Evolutionary conservation across 2,797 vertebrate genomes (phyloP).

Genomic region (Avahi laniger): DNA sequence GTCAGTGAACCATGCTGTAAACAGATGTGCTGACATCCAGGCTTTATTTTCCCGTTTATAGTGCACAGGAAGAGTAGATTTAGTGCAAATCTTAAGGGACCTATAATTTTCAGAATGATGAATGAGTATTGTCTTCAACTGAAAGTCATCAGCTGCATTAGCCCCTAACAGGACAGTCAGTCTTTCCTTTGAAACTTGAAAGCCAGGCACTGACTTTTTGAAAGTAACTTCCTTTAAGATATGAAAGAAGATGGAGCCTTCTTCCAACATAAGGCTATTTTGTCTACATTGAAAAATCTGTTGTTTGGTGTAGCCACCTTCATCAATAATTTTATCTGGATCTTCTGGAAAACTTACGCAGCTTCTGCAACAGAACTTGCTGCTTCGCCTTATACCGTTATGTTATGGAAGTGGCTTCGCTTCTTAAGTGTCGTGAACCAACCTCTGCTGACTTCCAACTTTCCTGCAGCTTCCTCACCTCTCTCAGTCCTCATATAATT

Average conservation of each 20-base stretch:
- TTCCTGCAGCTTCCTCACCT: neutral
- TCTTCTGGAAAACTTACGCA: neutral
- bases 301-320: neutral
- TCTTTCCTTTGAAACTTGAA: neutral
- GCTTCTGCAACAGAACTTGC: neutral
- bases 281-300: neutral
- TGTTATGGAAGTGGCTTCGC: neutral
- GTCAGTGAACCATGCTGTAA: neutral
- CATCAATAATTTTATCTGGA: neutral
- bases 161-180: neutral
- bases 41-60: neutral
- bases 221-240: neutral
- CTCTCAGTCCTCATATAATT: neutral
- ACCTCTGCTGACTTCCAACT: neutral
- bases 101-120: neutral
- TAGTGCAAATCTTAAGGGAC: neutral
- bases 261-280: neutral
- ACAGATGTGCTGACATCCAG: neutral
- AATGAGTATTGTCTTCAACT: neutral
- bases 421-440: neutral
- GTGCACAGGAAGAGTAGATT: neutral
- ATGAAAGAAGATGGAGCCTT: neutral
- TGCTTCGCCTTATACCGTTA: neutral
- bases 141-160: neutral
- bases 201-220: neutral